Evolutionary conservation across 2,797 vertebrate genomes (phyloP).

Genomic region (Myotis findleyi): DNA sequence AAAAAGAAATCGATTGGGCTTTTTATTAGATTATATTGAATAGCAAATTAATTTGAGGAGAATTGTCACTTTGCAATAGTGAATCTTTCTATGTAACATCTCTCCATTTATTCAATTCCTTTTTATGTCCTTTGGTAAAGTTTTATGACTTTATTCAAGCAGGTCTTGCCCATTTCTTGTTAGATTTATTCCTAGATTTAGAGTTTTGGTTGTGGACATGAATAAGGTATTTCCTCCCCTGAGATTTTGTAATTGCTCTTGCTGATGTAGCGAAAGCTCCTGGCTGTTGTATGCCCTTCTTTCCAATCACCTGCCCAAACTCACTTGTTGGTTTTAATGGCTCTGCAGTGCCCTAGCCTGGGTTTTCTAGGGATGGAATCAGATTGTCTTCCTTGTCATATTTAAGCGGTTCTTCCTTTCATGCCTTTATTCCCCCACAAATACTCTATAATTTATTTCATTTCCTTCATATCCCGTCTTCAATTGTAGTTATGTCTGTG

Average conservation of each 20-base stretch:
- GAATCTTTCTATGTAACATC: neutral
- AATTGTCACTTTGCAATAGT: constrained; percentile 22
- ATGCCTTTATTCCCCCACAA: constrained; percentile 15
- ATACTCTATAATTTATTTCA: constrained; percentile 48
- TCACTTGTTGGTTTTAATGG: constrained; percentile 36
- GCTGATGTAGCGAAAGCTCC: neutral
- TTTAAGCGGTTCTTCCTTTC: constrained; percentile 34
- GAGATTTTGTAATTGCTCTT: constrained; percentile 52
- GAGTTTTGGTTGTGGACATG: constrained; percentile 52
- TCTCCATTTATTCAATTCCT: constrained; percentile 35
- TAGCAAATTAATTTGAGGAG: constrained; percentile 41
- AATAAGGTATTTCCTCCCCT: constrained; percentile 38
- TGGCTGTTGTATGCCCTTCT: neutral
- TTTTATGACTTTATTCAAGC: constrained; percentile 55
- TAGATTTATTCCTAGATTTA: constrained; percentile 40
- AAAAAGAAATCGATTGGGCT: neutral
- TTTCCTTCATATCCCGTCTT: constrained; percentile 60
- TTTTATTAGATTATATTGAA: constrained; percentile 5
- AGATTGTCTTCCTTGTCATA: constrained; percentile 29
- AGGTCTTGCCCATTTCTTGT: constrained; percentile 20
- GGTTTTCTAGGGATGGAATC: constrained; percentile 31
- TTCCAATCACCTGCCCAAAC: constrained; percentile 15
- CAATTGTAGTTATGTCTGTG: constrained; percentile 48
- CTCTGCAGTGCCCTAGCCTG: neutral
- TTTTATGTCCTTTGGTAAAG: constrained; percentile 48